Evolutionary conservation across 2,113 vertebrate genomes (phyloP), one percentile per base, ranked within the genome.

Genomic region (Cyprinus carpio): DNA sequence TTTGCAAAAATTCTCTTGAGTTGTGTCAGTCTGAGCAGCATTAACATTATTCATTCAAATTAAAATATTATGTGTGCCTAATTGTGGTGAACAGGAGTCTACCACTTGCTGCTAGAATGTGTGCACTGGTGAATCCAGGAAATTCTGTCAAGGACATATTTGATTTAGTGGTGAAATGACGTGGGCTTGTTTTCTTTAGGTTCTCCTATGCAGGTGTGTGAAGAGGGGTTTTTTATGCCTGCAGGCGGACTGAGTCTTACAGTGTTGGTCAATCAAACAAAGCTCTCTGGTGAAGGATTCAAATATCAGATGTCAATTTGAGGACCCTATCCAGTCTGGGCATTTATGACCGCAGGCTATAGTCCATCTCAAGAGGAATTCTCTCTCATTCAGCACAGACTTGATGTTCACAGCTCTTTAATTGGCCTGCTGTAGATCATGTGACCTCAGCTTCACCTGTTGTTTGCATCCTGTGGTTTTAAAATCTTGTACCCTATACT

Each of bases 251-350:
- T 81, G 82, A 89, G 87, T 88, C 89, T 88, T 84, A 85, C 75
- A 25, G 89, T 25, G 86, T 89, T 82, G 49, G 77, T 78, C 92
- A 92, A 93, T 94, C 92, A 92, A 88, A 90, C 84, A 86, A 75
- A 88, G 82, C 64, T 90, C 89, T 90, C 90, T 58, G 23, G 86
- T 86, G 88, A 81, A 89, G 81, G 82, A 89, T 87, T 91, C 76
- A 74, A 86, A 91, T 88, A 86, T 90, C 87, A 90, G 49, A 65
- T 23, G 62, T 83, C 71, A 84, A 74, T 5, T 46, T 49, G 83
- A 84, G 86, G 85, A 49, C 31, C 31, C 76, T 51, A 87, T 83
- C 74, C n/a, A 31, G 85, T 58, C 56, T 80, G 74, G 83, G 72
- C 75, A 88, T 90, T 85, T 85, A 54, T 85, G 87, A 69, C 89